phyloP scores from a whole-genome alignment of 1,140 invertebrate species.

The Drosophila sulfurigaster region DNA sequence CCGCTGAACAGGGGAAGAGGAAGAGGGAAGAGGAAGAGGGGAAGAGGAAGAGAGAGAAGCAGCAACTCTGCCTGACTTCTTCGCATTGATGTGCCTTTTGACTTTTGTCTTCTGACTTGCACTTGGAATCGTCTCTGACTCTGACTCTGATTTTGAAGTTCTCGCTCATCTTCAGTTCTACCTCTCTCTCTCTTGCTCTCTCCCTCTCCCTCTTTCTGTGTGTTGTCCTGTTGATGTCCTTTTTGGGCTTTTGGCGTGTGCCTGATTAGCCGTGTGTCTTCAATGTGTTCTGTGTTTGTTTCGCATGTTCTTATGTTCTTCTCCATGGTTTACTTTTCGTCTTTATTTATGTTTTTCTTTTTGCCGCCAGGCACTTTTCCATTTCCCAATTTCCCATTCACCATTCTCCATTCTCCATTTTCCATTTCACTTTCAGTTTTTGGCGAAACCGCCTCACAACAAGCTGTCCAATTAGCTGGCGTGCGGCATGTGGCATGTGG shows the following conservation, averaged over 20 bases:
- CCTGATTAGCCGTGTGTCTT: constrained; percentile 46
- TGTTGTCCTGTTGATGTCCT: constrained; percentile 5
- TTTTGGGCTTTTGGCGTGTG: constrained; percentile 36
- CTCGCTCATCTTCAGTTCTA: too few species aligned
- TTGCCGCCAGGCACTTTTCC: constrained; percentile 7
- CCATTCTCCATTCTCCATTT: not conserved
- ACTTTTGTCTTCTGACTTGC: constrained; percentile 46
- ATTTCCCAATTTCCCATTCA: constrained; percentile 17
- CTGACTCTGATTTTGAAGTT: not conserved
- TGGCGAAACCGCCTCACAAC: constrained; percentile 16
- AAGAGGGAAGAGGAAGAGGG: not conserved
- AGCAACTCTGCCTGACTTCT: constrained; percentile 9
- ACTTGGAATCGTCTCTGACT: constrained; percentile 11
- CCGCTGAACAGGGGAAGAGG: not conserved
- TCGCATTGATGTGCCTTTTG: constrained; percentile 65
- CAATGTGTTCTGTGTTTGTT: constrained; percentile 22
- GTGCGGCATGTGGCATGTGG: constrained; percentile 10
- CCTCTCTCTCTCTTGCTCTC: too few species aligned
- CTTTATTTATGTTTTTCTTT: constrained; percentile 5
- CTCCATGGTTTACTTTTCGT: constrained; percentile 11
- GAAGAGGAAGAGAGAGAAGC: constrained; percentile 4
- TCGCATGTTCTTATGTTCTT: constrained; percentile 30
- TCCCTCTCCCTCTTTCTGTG: too few species aligned
- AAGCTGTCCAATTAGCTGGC: constrained; percentile 60
- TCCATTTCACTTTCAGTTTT: constrained; percentile 37